Conservation (phyloP, 2,113 vertebrate genomes). For the Dissostichus mawsoni region DNA sequence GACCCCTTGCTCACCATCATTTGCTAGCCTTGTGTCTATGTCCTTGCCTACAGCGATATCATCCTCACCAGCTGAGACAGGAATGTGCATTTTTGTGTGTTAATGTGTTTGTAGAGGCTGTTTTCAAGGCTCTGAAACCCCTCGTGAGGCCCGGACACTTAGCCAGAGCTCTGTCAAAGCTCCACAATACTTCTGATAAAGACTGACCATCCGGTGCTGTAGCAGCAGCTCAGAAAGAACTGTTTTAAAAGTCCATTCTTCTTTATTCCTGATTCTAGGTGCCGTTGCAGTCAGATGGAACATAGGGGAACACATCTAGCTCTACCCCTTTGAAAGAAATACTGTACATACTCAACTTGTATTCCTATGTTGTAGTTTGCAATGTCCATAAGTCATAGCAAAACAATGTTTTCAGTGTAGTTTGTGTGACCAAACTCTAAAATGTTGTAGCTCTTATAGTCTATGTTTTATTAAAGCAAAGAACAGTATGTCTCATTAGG, state of each 20-base stretch:
- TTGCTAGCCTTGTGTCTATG: constrained; percentile 43
- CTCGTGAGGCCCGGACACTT: constrained; percentile 49
- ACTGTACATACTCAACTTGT: background rate
- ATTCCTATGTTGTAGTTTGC: background rate
- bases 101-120: constrained; percentile 15
- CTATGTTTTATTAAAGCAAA: too few relatives aligned
- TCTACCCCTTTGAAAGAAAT: background rate
- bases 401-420: background rate
- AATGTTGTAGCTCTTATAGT: too few relatives aligned
- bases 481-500: too few relatives aligned
- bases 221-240: constrained; percentile 17
- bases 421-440: background rate
- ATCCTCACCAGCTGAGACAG: constrained; percentile 51
- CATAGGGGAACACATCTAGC: background rate
- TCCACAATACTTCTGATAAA: constrained; percentile 42
- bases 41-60: constrained; percentile 56
- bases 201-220: constrained; percentile 35
- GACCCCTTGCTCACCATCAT: constrained; percentile 23
- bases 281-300: background rate
- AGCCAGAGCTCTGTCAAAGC: constrained; percentile 44
- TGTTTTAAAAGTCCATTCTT: background rate
- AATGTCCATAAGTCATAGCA: background rate
- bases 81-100: constrained; percentile 29
- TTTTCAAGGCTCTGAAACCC: constrained; percentile 59
- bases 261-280: background rate